Evolutionary conservation across 2,113 vertebrate species (phyloP).

Genomic region (Sitta europaea): DNA sequence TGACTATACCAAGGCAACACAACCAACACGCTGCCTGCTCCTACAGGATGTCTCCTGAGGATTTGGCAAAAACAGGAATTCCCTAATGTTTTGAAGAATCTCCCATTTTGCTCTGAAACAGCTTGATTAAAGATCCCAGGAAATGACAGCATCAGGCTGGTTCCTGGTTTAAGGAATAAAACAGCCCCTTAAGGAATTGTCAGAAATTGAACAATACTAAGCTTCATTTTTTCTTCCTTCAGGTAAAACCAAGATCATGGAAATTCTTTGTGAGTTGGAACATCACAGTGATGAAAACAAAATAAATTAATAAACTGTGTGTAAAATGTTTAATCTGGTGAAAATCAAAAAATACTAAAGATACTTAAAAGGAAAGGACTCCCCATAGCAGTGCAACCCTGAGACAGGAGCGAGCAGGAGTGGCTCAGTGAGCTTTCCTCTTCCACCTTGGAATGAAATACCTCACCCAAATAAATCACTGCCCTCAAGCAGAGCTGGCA

Average conservation of each 20-base stretch:
- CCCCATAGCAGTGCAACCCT: not conserved
- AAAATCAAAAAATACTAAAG: not conserved
- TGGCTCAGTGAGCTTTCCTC: not conserved
- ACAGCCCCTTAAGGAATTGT: not conserved
- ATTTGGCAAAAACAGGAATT: not conserved
- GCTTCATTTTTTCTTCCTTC: not conserved
- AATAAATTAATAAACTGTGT: not conserved
- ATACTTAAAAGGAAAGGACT: not conserved
- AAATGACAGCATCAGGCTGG: not conserved
- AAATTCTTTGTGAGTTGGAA: not conserved
- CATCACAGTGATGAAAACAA: not conserved
- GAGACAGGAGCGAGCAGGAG: not conserved
- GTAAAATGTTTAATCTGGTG: not conserved
- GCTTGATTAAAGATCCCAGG: not conserved
- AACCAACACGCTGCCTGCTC: fast-evolving
- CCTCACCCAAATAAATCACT: not conserved
- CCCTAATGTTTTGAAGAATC: not conserved
- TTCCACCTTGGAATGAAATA: not conserved
- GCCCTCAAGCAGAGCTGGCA: not conserved
- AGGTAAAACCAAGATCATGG: not conserved
- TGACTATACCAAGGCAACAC: not conserved
- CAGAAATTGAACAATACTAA: not conserved
- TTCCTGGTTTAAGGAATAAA: not conserved
- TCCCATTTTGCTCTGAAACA: not conserved
- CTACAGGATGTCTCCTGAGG: not conserved